Conservation (phyloP, 2,113 vertebrate species). For the Eolophus roseicapilla region DNA sequence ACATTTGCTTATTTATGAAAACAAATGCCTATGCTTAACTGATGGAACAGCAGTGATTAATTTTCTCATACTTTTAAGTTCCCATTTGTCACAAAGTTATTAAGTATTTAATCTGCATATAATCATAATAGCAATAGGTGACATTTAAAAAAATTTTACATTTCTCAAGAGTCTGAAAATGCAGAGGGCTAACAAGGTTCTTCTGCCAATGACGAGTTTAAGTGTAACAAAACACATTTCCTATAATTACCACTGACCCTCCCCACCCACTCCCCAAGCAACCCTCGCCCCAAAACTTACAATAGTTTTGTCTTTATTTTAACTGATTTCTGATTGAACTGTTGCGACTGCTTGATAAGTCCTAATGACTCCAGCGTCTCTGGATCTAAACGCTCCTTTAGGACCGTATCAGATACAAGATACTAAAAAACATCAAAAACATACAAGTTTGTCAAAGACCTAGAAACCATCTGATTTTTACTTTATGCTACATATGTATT, state of each 20-base stretch:
- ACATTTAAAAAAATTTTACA: not conserved
- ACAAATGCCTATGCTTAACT: not conserved
- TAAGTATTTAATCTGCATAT: not conserved
- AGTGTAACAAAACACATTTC: not conserved
- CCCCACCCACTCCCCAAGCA: not conserved
- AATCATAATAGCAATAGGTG: not conserved
- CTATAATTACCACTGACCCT: not conserved
- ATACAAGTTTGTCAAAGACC: not conserved
- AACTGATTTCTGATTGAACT: slow-evolving; percentile 99
- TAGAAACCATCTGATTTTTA: not conserved
- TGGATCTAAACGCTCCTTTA: slow-evolving; percentile 95
- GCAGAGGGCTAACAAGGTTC: not conserved
- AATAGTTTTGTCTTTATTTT: slow-evolving; percentile 99
- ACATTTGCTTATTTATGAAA: not conserved
- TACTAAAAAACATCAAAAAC: slow-evolving; percentile 73
- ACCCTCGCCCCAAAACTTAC: slow-evolving; percentile 78
- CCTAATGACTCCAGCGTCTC: slow-evolving; percentile 96
- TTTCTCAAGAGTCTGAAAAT: not conserved
- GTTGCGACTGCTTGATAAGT: slow-evolving; percentile 97
- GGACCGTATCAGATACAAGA: slow-evolving; percentile 91
- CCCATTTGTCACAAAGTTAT: not conserved
- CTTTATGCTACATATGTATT: not conserved
- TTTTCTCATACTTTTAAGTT: not conserved
- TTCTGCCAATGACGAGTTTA: not conserved
- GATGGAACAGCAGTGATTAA: not conserved